Evolutionary conservation across 2,888 invertebrate species (phyloP).

Genomic region (Octonoba sinensis): DNA sequence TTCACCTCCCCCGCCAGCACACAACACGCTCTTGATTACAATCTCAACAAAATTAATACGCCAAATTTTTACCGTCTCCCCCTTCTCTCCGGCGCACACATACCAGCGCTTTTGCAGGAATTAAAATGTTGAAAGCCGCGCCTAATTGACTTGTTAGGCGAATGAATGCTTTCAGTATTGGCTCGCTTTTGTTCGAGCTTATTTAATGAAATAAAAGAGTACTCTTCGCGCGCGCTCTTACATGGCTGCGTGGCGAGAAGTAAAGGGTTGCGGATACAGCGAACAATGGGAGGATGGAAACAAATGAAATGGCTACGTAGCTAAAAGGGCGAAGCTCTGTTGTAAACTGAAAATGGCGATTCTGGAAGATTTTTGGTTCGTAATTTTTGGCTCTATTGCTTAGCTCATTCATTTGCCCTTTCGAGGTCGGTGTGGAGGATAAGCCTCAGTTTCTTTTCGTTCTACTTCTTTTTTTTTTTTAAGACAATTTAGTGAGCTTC

Average conservation of each 20-base stretch:
- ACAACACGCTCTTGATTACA: slow-evolving; percentile 58
- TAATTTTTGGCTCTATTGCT: background rate
- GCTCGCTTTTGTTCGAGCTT: slow-evolving; percentile 41
- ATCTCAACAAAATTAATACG: slow-evolving; percentile 65
- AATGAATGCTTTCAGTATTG: slow-evolving; percentile 56
- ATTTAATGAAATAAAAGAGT: slow-evolving; percentile 61
- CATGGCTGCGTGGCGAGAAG: slow-evolving; percentile 7
- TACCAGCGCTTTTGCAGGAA: slow-evolving; percentile 27
- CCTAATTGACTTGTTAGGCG: slow-evolving; percentile 64
- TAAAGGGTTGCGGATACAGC: background rate
- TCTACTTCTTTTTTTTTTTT: background rate
- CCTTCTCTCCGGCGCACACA: background rate
- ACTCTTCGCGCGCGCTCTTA: slow-evolving; percentile 4
- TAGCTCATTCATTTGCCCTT: background rate
- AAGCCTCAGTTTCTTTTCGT: background rate
- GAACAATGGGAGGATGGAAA: slow-evolving; percentile 8
- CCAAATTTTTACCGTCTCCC: slow-evolving; percentile 53
- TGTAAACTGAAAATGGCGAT: too few species aligned
- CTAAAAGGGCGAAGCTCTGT: background rate
- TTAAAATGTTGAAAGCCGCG: slow-evolving; percentile 62
- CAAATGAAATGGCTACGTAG: too few species aligned
- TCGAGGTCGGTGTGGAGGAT: too few species aligned
- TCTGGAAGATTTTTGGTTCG: too few species aligned
- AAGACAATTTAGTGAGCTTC: too few species aligned
- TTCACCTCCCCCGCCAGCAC: background rate